Evolutionary conservation across 1,140 invertebrate species (phyloP).

Genomic region (Musca vetustissima): DNA sequence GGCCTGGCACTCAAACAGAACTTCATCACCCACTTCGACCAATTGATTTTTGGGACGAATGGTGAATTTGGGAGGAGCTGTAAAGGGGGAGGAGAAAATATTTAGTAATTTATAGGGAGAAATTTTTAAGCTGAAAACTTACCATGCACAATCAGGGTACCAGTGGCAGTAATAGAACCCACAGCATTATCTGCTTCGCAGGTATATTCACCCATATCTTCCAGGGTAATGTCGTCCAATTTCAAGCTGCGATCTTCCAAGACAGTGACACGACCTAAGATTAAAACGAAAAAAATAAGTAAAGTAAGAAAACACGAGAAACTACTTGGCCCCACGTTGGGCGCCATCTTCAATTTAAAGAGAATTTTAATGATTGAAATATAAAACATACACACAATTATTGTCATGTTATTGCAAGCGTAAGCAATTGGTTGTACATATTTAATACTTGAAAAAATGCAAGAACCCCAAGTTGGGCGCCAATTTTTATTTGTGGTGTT

Average conservation of each 20-base stretch:
- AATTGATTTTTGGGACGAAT: conserved; percentile 66
- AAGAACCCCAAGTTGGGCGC: too few relatives aligned
- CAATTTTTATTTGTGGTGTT: too few relatives aligned
- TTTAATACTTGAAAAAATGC: too few relatives aligned
- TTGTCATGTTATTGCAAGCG: too few relatives aligned
- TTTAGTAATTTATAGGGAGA: background rate
- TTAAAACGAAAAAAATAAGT: background rate
- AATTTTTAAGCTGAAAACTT: conserved; percentile 50
- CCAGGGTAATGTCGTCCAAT: conserved; percentile 71
- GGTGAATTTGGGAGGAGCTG: conserved; percentile 68
- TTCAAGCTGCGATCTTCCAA: conserved; percentile 78
- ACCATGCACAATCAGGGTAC: conserved; percentile 80
- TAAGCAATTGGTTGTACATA: too few relatives aligned
- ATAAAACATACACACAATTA: too few relatives aligned
- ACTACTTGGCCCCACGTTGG: too few relatives aligned
- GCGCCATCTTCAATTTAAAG: too few relatives aligned
- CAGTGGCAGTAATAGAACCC: conserved; percentile 78
- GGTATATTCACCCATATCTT: conserved; percentile 88
- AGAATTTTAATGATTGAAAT: too few relatives aligned
- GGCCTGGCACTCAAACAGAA: conserved; percentile 69
- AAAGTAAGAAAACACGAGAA: background rate
- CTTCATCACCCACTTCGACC: conserved; percentile 67
- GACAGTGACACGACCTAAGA: conserved; percentile 68
- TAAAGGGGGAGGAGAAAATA: background rate
- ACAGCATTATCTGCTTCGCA: conserved; percentile 89